phyloP scores from a whole-genome alignment of 1,140 invertebrate species.

The Lerema accius region DNA sequence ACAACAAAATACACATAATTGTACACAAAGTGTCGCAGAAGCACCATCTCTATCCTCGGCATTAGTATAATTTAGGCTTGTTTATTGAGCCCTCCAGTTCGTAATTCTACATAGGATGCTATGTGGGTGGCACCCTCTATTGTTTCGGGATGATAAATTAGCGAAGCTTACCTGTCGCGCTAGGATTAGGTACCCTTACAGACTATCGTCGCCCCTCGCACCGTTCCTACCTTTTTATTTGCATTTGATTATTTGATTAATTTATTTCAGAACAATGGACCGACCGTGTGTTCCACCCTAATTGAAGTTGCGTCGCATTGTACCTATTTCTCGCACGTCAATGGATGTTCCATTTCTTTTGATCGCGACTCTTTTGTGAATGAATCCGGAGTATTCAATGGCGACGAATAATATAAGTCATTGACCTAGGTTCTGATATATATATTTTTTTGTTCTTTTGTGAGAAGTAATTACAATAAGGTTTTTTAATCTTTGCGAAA shows the following conservation, averaged over 20 bases:
- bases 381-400: neutral
- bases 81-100: slow-evolving; percentile 58
- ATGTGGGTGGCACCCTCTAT: slow-evolving; percentile 63
- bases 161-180: slow-evolving; percentile 44
- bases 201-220: slow-evolving; percentile 39
- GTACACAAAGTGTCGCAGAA: slow-evolving; percentile 6
- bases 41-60: slow-evolving; percentile 20
- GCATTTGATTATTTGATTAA: slow-evolving; percentile 69
- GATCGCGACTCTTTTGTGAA: slow-evolving; percentile 8
- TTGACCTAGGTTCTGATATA: neutral
- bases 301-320: slow-evolving; percentile 17
- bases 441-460: too few relatives aligned
- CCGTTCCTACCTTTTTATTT: slow-evolving; percentile 67
- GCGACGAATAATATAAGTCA: neutral
- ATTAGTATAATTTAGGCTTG: slow-evolving; percentile 45
- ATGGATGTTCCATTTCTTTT: slow-evolving; percentile 10
- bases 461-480: too few relatives aligned
- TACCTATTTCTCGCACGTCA: slow-evolving; percentile 1
- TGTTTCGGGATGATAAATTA: slow-evolving; percentile 54
- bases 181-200: slow-evolving; percentile 53
- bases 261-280: slow-evolving; percentile 57
- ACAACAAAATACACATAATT: neutral
- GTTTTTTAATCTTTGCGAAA: too few relatives aligned
- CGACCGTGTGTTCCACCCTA: slow-evolving; percentile 22
- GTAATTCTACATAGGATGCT: slow-evolving; percentile 50